Conservation (phyloP, 2,888 invertebrate species). For the Griposia aprilina region DNA sequence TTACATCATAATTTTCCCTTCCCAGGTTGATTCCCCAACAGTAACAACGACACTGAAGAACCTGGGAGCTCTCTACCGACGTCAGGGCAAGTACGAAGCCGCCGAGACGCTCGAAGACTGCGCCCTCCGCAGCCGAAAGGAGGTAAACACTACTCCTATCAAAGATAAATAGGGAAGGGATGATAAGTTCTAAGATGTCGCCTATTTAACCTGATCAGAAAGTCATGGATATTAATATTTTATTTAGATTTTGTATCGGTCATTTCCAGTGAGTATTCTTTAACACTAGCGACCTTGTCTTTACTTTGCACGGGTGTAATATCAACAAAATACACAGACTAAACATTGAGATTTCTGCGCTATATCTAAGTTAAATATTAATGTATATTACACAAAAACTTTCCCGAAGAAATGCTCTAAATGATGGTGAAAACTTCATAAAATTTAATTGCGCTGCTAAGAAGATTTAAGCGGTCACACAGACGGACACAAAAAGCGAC, state of each 20-base stretch:
- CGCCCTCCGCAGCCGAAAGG: conserved; percentile 98
- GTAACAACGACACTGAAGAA: conserved; percentile 99
- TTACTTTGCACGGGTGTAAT: too few relatives aligned
- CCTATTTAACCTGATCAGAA: neutral
- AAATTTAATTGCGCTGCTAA: too few relatives aligned
- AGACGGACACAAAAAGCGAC: too few relatives aligned
- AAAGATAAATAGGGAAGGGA: neutral
- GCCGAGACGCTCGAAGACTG: conserved; percentile 99
- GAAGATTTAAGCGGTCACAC: too few relatives aligned
- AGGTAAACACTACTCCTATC: conserved; percentile 90
- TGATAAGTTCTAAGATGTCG: neutral
- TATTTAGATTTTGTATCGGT: neutral
- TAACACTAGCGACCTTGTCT: neutral
- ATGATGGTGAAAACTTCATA: too few relatives aligned
- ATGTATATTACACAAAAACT: too few relatives aligned
- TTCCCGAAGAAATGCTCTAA: too few relatives aligned
- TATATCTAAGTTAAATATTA: too few relatives aligned
- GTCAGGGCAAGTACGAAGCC: conserved; percentile 99
- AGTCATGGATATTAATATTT: neutral
- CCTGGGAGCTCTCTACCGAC: conserved; percentile 98
- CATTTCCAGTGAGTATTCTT: neutral
- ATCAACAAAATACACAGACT: too few relatives aligned
- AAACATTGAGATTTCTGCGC: too few relatives aligned
- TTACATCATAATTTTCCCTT: neutral
- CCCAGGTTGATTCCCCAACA: conserved; percentile 97